A percentile compares a stretch with the other conserved stretches of the same genome.
Conservation (phyloP, 1,140 invertebrate species). For the Charaxes varanes region DNA sequence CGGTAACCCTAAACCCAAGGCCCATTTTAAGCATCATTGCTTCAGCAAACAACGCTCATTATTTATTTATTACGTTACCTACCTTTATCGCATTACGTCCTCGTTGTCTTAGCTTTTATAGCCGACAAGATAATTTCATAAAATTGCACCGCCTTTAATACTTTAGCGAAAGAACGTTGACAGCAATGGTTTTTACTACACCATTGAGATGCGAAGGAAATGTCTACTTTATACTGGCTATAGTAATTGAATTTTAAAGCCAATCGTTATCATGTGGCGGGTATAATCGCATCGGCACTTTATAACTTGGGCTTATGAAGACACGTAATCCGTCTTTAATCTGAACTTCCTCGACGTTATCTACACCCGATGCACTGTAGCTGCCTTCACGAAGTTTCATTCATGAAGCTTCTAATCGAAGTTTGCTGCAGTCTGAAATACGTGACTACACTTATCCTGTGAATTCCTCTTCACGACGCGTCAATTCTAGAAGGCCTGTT, state of each 20-base stretch:
- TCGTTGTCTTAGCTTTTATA: constrained; percentile 17
- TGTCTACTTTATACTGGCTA: constrained; percentile 2
- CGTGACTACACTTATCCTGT: too few species aligned
- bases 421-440: too few species aligned
- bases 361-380: too few species aligned
- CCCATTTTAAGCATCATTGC: constrained; percentile 25
- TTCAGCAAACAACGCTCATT: constrained; percentile 25
- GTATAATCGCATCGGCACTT: background rate
- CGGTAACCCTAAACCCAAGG: constrained; percentile 10
- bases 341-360: too few species aligned
- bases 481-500: too few species aligned
- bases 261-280: constrained; percentile 2
- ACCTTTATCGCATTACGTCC: constrained; percentile 14
- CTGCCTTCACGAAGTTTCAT: too few species aligned
- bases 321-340: background rate
- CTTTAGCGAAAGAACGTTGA: constrained; percentile 9
- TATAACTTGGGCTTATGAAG: background rate
- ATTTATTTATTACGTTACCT: constrained; percentile 25
- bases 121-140: constrained; percentile 23
- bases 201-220: constrained; percentile 10
- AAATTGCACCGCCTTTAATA: constrained; percentile 18
- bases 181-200: constrained; percentile 13
- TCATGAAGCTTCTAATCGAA: too few species aligned
- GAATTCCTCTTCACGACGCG: too few species aligned
- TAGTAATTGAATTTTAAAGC: constrained; percentile 14